Evolutionary conservation across 2,888 invertebrate species (phyloP).

Genomic region (Ethmia dodecea): DNA sequence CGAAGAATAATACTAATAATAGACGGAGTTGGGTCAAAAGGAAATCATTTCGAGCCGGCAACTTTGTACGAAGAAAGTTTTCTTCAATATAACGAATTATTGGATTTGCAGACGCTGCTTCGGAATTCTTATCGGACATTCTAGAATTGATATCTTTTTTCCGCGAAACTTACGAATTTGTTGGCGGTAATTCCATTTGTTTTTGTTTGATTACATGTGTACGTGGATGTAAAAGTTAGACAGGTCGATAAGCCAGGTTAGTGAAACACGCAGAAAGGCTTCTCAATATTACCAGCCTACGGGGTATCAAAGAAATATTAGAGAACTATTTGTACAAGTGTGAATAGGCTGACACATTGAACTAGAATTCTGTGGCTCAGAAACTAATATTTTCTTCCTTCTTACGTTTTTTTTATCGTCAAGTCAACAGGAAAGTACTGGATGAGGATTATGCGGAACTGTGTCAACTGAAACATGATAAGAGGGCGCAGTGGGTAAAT

Average conservation of each 20-base stretch:
- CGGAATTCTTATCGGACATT: conserved; percentile 45
- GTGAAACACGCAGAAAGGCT: no score
- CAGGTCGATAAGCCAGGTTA: not conserved
- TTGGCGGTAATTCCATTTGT: conserved; percentile 26
- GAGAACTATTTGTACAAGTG: no score
- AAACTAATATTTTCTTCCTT: no score
- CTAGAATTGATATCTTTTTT: conserved; percentile 49
- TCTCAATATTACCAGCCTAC: no score
- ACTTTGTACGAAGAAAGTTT: conserved; percentile 36
- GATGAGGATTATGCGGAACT: no score
- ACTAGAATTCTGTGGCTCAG: no score
- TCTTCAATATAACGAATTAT: conserved; percentile 49
- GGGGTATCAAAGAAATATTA: no score
- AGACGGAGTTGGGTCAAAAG: conserved; percentile 33
- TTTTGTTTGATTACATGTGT: conserved; percentile 24
- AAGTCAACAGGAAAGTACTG: no score
- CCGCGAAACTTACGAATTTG: conserved; percentile 23
- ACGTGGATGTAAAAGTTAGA: not conserved
- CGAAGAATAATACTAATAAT: conserved; percentile 38
- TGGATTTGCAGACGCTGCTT: conserved; percentile 39
- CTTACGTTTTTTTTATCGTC: no score
- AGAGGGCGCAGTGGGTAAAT: no score
- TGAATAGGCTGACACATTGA: no score
- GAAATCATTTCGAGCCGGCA: conserved; percentile 36
- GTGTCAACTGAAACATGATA: no score